These are phyloP conservation scores for Himalopsyche phryganea DNA, from an alignment of 1,140 invertebrate genomes.

Conservation along the genomic window DNA sequence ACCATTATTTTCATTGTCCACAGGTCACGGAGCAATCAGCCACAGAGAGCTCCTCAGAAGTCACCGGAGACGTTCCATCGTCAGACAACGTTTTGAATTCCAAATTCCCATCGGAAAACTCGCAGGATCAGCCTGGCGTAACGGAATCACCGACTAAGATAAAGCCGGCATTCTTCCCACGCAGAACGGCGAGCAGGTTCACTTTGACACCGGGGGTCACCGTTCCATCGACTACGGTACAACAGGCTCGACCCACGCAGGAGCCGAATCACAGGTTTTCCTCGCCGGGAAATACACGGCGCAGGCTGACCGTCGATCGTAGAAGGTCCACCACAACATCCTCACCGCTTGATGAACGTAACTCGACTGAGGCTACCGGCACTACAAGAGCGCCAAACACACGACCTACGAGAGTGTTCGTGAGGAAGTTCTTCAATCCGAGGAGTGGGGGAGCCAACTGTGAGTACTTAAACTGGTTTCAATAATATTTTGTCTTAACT, in stretches of 20 bases:
- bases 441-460: conserved; percentile 21
- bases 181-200: conserved; percentile 16
- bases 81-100: conserved; percentile 18
- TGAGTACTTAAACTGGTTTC: conserved; percentile 23
- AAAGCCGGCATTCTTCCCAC: conserved; percentile 25
- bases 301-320: conserved; percentile 12
- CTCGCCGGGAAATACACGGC: conserved; percentile 10
- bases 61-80: conserved; percentile 5
- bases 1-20: conserved; percentile 3
- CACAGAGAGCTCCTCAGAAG: neutral
- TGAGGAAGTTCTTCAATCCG: conserved; percentile 27
- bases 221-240: conserved; percentile 11
- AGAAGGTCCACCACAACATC: conserved; percentile 16
- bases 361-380: conserved; percentile 14
- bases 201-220: conserved; percentile 4
- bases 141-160: neutral
- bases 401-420: conserved; percentile 26
- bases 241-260: neutral
- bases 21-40: neutral
- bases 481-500: conserved; percentile 5
- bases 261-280: conserved; percentile 15
- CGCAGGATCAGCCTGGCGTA: neutral
- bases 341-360: neutral
- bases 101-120: conserved; percentile 6
- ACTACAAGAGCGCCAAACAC: conserved; percentile 5